Conservation (phyloP, 2,113 vertebrate genomes). For the Tyrannus savana region DNA sequence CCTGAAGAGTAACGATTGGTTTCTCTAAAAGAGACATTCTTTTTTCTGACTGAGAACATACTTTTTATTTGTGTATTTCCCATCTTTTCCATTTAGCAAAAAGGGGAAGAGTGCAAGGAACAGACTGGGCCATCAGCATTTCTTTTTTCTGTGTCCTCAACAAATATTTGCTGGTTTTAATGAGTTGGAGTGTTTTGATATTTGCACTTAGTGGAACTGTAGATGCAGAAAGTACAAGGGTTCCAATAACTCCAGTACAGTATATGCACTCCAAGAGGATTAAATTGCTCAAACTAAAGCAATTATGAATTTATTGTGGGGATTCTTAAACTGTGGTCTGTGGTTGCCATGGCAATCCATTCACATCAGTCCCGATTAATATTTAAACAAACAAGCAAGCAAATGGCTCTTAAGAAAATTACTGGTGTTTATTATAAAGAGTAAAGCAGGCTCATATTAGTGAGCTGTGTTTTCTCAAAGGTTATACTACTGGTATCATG, state of each 20-base stretch:
- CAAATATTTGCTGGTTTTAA: background rate
- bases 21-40: background rate
- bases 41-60: background rate
- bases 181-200: background rate
- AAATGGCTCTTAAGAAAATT: constrained; percentile 1
- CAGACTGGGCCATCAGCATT: background rate
- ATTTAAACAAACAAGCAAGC: constrained; percentile 50
- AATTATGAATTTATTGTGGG: background rate
- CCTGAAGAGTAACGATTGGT: background rate
- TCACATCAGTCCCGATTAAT: background rate
- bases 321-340: constrained; percentile 21
- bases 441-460: background rate
- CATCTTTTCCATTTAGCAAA: background rate
- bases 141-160: background rate
- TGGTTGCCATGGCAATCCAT: constrained; percentile 40
- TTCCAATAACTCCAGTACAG: background rate
- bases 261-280: background rate
- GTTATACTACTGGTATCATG: background rate
- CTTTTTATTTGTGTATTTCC: background rate
- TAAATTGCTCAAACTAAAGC: background rate
- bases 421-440: background rate
- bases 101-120: background rate
- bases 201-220: background rate
- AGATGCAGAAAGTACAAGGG: background rate
- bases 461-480: background rate